A percentile compares a stretch with the other conserved stretches of the same genome.
phyloP scores from a whole-genome alignment of 2,797 vertebrate genomes.

The Pteropus rufus region DNA sequence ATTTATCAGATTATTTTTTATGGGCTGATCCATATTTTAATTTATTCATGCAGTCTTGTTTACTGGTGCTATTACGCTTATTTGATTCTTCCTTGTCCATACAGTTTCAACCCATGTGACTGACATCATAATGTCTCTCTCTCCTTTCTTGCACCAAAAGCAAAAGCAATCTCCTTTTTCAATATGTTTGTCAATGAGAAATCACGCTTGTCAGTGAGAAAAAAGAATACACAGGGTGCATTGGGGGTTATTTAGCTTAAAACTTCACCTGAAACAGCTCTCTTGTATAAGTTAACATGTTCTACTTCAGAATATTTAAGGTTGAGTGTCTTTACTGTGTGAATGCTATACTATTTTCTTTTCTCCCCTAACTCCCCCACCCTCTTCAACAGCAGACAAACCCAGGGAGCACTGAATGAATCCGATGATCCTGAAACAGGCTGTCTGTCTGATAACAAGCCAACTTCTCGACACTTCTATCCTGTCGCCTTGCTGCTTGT shows the following conservation, averaged over 20 bases:
- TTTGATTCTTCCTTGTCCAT: neutral
- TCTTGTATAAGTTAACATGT: conserved; percentile 43
- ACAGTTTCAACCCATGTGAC: neutral
- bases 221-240: neutral
- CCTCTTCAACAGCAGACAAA: conserved; percentile 92
- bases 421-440: conserved; percentile 97
- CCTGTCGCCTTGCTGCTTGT: conserved; percentile 99
- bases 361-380: conserved; percentile 79
- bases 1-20: conserved; percentile 60
- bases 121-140: neutral
- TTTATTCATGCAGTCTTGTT: conserved; percentile 33
- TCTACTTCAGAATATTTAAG: conserved; percentile 61
- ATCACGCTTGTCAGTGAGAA: neutral
- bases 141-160: neutral
- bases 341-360: conserved; percentile 84
- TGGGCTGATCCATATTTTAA: conserved; percentile 11
- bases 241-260: conserved; percentile 44
- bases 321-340: conserved; percentile 80
- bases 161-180: neutral
- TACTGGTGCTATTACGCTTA: neutral
- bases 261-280: neutral
- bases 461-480: conserved; percentile 99
- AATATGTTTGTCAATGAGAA: neutral
- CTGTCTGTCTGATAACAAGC: conserved; percentile 96
- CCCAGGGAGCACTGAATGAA: conserved; percentile 93